Conservation (phyloP, 2,888 invertebrate species). For the Spodoptera exigua region DNA sequence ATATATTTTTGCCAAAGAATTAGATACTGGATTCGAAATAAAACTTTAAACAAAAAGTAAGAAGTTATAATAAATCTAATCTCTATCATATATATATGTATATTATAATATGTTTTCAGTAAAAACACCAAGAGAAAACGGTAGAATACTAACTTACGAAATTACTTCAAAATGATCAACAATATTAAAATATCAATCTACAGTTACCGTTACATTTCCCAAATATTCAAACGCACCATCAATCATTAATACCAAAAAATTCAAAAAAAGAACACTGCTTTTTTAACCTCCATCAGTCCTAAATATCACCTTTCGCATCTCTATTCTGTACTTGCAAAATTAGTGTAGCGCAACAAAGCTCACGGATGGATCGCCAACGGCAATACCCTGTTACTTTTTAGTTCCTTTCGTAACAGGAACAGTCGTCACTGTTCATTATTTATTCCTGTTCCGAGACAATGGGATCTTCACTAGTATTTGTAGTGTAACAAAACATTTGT, state of each 20-base stretch:
- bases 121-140: no score
- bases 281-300: slow-evolving; percentile 9
- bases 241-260: not conserved
- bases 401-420: slow-evolving; percentile 39
- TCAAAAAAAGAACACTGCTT: slow-evolving; percentile 15
- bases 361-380: slow-evolving; percentile 39
- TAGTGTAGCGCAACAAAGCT: slow-evolving; percentile 35
- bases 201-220: no score
- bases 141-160: no score
- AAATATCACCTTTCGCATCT: slow-evolving; percentile 28
- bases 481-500: slow-evolving; percentile 52
- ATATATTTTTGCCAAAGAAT: no score
- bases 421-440: slow-evolving; percentile 54
- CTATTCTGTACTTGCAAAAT: slow-evolving; percentile 32
- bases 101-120: no score
- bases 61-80: no score
- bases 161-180: no score
- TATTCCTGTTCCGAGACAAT: slow-evolving; percentile 54
- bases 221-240: not conserved
- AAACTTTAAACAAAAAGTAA: no score
- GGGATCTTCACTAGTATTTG: slow-evolving; percentile 29
- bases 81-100: no score
- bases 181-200: no score
- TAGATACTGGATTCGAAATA: no score
- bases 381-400: slow-evolving; percentile 45